phyloP scores from a whole-genome alignment of 1,140 invertebrate genomes.

The Drosophila dunni region DNA sequence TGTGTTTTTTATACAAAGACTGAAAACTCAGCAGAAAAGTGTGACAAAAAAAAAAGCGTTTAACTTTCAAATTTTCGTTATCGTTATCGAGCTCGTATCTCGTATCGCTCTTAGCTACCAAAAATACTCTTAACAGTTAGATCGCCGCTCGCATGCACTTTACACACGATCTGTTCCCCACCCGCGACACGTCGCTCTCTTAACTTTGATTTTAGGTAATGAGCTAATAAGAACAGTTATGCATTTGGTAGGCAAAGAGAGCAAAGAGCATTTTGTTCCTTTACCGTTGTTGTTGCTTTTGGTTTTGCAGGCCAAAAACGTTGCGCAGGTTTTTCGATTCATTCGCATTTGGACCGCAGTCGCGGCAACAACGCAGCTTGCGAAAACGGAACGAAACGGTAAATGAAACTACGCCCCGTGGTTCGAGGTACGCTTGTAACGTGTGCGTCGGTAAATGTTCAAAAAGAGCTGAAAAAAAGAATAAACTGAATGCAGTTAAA shows the following conservation, averaged over 20 bases:
- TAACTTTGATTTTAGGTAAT: conserved; percentile 4
- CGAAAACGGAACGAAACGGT: conserved; percentile 64
- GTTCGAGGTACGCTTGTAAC: conserved; percentile 18
- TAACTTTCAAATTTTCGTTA: conserved; percentile 28
- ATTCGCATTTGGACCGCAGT: conserved; percentile 59
- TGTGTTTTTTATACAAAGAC: conserved; percentile 19
- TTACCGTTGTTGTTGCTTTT: conserved; percentile 11
- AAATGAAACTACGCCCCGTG: conserved; percentile 79
- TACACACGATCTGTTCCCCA: neutral
- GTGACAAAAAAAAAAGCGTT: conserved; percentile 8
- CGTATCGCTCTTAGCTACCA: conserved; percentile 8
- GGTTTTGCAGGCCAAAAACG: conserved; percentile 39
- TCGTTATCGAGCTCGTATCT: conserved; percentile 31
- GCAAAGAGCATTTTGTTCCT: conserved; percentile 4
- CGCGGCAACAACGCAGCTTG: conserved; percentile 63
- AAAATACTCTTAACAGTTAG: conserved; percentile 2
- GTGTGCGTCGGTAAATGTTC: conserved; percentile 49
- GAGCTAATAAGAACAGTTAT: conserved; percentile 29
- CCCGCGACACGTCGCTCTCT: neutral
- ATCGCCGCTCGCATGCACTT: neutral
- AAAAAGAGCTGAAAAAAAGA: conserved; percentile 16
- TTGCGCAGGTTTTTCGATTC: conserved; percentile 54
- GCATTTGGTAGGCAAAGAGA: neutral
- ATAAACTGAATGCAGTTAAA: conserved; percentile 28
- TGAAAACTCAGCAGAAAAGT: conserved; percentile 51